Evolutionary conservation across 2,113 vertebrate genomes (phyloP), one percentile per base, ranked within the genome.

Genomic region (Bubalus kerabau): DNA sequence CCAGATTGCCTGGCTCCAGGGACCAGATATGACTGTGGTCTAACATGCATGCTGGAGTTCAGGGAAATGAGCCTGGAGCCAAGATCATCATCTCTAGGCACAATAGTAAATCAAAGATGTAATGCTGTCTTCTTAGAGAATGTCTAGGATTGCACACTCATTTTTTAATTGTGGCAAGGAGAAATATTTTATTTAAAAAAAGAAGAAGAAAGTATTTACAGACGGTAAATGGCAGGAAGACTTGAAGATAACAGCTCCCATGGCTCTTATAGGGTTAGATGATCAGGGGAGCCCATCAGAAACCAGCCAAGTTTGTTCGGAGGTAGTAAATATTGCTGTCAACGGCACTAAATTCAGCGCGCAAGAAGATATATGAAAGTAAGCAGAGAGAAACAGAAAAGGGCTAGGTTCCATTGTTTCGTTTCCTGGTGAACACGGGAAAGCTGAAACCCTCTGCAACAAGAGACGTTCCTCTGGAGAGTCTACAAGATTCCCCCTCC

Each of bases 321-420:
- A 57, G 64, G 7, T 50, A 71, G 74, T 93, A 90, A 97, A 90
- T 94, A 83, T 85, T n/a, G 24, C 80, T 96, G 95, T 91, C 88
- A 71, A 28, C 54, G 62, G 62, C 80, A 56, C 87, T 95, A n/a
- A 32, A 7, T 85, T n/a, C 43, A 24, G 43, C 23, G 28, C 80
- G 48, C 21, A n/a, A 12, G 60, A 95, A 90, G 40, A 88, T 78
- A 19, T 21, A n/a, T 74, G 59, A 85, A 92, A 97, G 80, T 52
- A 95, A 88, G 64, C 59, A 90, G 52, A 95, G 36, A 94, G 60
- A 91, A 90, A 64, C 36, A 87, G 71, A 62, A 93, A 81, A 46
- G 7, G 21, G 36, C 56, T 91, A 32, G 48, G 5, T 60, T 71
- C 50, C 50, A 40, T 60, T 85, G 52, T 81, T 71, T 87, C 64